Evolutionary conservation across 1,140 invertebrate species (phyloP).

Genomic region (Calephelis nemesis): DNA sequence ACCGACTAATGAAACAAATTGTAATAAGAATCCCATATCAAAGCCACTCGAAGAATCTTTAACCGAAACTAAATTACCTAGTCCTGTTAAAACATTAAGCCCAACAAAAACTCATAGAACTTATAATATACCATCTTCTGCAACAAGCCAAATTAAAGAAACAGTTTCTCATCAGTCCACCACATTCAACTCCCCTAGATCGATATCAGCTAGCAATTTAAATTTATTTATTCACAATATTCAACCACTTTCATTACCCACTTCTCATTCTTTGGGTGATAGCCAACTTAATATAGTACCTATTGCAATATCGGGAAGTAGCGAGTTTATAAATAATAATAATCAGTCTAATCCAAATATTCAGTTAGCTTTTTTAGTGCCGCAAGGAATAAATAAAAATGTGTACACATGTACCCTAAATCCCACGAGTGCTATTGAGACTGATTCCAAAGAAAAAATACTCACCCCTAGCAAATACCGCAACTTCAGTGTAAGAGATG

Average conservation of each 20-base stretch:
- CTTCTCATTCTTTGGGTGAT: conserved; percentile 28
- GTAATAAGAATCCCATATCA: conserved; percentile 35
- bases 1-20: conserved; percentile 38
- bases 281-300: conserved; percentile 72
- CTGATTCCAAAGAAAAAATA: conserved; percentile 65
- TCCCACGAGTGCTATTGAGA: conserved; percentile 51
- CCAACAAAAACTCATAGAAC: conserved; percentile 67
- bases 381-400: conserved; percentile 68
- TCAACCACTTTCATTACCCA: conserved; percentile 55
- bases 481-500: conserved; percentile 79
- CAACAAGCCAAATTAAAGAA: conserved; percentile 62
- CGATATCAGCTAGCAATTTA: conserved; percentile 57
- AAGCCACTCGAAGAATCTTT: conserved; percentile 19
- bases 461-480: conserved; percentile 83
- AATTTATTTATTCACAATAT: conserved; percentile 72
- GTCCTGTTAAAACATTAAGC: conserved; percentile 49
- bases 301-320: conserved; percentile 60
- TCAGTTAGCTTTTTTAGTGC: conserved; percentile 80
- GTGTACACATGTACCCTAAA: conserved; percentile 66
- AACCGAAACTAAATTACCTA: conserved; percentile 26
- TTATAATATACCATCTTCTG: conserved; percentile 64
- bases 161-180: conserved; percentile 61
- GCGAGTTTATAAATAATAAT: conserved; percentile 59
- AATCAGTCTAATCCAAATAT: conserved; percentile 58
- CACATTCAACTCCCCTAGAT: conserved; percentile 65